Conservation (phyloP, 1,140 invertebrate genomes). For the Bactericera cockerelli region DNA sequence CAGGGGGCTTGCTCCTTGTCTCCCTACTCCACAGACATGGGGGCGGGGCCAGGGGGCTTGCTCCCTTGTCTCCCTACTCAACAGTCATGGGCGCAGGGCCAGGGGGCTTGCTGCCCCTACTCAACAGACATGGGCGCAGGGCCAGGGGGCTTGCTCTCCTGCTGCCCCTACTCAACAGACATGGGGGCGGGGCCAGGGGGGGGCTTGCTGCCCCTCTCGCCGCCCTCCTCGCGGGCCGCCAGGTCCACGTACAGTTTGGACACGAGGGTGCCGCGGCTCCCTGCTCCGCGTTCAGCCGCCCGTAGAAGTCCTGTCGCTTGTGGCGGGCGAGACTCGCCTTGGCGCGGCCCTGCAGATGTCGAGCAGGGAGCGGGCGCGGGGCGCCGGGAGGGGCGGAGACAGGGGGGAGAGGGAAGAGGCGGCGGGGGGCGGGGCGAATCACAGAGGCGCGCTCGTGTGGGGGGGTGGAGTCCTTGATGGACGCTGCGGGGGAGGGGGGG, state of each 20-base stretch:
- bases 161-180: no score
- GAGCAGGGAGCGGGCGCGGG: not conserved
- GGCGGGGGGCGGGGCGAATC: not conserved
- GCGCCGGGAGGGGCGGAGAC: not conserved
- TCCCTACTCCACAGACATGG: no score
- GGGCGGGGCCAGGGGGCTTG: no score
- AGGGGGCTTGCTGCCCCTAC: no score
- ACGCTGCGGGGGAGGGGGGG: no score
- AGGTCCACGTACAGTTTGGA: slow-evolving; percentile 2
- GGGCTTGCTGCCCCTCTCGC: not conserved
- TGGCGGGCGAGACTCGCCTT: not conserved
- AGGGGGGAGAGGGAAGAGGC: not conserved
- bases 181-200: no score
- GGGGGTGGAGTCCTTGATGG: no score
- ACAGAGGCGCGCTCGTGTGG: not conserved
- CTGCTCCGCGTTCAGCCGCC: not conserved
- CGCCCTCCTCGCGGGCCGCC: not conserved
- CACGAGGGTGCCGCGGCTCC: not conserved
- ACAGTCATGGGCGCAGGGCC: no score
- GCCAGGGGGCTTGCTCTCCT: no score
- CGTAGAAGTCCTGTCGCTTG: not conserved
- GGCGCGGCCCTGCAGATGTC: not conserved
- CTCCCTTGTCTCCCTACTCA: no score
- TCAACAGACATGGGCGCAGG: no score
- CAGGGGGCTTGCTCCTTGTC: no score